Conservation (phyloP, 2,113 vertebrate species). For the Rallus limicola region DNA sequence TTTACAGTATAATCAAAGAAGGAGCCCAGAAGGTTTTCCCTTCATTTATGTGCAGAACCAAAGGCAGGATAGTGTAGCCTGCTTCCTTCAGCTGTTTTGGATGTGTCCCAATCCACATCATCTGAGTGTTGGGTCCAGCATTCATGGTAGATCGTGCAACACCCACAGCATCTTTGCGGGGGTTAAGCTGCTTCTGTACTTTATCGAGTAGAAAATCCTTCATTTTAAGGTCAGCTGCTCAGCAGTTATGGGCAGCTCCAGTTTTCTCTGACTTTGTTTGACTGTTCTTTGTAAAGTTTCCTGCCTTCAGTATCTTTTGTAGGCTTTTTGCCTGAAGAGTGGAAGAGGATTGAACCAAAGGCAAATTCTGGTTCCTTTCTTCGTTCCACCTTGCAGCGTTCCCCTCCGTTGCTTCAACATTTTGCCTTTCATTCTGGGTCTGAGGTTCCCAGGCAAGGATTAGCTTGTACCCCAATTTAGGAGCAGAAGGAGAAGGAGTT, state of each 20-base stretch:
- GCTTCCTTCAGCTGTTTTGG: background rate
- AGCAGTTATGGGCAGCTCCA: background rate
- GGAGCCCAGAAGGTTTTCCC: background rate
- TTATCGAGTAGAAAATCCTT: background rate
- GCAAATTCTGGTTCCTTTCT: background rate
- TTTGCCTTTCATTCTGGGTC: background rate
- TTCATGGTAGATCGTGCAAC: background rate
- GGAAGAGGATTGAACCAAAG: background rate
- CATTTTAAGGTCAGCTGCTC: background rate
- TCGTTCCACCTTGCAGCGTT: background rate
- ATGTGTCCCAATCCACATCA: no score
- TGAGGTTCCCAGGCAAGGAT: background rate
- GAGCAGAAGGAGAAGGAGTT: background rate
- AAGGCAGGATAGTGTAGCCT: background rate
- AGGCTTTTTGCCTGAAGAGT: background rate
- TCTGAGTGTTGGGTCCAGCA: background rate
- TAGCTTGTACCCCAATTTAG: background rate
- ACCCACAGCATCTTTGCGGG: background rate
- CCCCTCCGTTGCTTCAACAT: background rate
- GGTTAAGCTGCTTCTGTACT: background rate
- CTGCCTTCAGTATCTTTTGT: background rate
- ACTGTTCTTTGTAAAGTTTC: background rate
- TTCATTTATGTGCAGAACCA: no score
- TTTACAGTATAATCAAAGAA: background rate
- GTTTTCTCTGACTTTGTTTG: background rate